phyloP scores from a whole-genome alignment of 2,888 invertebrate species.

The Nemotelus nigrinus region DNA sequence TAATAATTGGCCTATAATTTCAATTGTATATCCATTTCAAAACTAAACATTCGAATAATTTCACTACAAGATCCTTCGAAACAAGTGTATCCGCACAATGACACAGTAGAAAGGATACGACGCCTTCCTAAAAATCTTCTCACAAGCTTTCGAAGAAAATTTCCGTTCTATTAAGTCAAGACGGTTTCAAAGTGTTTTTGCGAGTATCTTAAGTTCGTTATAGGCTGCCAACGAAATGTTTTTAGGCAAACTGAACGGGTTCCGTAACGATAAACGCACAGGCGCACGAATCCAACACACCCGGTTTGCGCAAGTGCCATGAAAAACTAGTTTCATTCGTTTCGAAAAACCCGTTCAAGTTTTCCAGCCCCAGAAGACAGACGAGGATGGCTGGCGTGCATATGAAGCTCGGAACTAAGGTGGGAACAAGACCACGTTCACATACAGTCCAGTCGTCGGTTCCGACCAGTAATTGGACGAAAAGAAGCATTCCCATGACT shows the following conservation, averaged over 20 bases:
- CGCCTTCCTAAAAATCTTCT: neutral
- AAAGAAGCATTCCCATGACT: conserved; percentile 18
- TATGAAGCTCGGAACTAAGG: neutral
- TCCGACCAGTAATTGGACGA: conserved; percentile 5
- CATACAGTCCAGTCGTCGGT: neutral
- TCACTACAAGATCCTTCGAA: no score
- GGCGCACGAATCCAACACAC: conserved; percentile 30
- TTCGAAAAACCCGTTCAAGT: neutral
- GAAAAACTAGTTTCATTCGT: conserved; percentile 17
- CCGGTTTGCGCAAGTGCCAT: conserved; percentile 39
- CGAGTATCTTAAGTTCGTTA: neutral
- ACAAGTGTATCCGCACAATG: no score
- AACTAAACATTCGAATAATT: no score
- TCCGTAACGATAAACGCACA: conserved; percentile 12
- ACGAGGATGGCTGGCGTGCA: conserved; percentile 1
- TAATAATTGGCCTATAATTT: no score
- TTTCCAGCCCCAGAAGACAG: neutral
- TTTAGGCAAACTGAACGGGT: conserved; percentile 40
- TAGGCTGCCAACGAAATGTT: conserved; percentile 24
- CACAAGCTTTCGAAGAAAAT: neutral
- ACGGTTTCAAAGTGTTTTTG: conserved; percentile 21
- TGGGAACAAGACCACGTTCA: neutral
- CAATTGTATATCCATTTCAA: no score
- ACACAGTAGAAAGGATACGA: neutral
- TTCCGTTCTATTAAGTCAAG: conserved; percentile 7